These are phyloP conservation scores for Papilio gigon DNA, from an alignment of 2,888 invertebrate genomes.

Conservation along the genomic window DNA sequence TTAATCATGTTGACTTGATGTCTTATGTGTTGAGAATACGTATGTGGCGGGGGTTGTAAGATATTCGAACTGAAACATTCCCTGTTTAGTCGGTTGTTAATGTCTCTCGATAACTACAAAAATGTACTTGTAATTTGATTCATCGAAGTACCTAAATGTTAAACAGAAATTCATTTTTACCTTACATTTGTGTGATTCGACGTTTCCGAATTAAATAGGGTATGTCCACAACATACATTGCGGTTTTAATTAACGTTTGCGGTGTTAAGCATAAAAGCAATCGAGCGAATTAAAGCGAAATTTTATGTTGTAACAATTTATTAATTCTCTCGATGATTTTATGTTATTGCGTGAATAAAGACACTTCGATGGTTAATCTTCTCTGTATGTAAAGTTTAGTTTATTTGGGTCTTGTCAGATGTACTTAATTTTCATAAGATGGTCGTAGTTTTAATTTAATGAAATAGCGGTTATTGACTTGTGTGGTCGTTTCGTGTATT, in stretches of 20 bases:
- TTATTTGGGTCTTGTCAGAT: conserved; percentile 27
- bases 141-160: background rate
- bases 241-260: conserved; percentile 38
- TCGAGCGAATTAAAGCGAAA: conserved; percentile 1
- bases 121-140: background rate
- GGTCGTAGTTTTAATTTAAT: conserved; percentile 4
- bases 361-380: conserved; percentile 6
- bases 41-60: too few species aligned
- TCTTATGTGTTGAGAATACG: too few species aligned
- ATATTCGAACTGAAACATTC: too few species aligned
- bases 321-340: background rate
- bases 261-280: conserved; percentile 21
- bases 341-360: background rate
- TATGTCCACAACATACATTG: conserved; percentile 28
- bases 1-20: conserved; percentile 1
- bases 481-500: background rate
- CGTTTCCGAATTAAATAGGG: conserved; percentile 10
- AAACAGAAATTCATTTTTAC: conserved; percentile 4
- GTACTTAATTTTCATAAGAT: conserved; percentile 13
- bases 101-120: background rate
- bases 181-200: background rate
- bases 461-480: background rate
- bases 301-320: conserved; percentile 1
- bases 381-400: conserved; percentile 15
- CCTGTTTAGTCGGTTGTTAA: too few species aligned